A percentile compares a stretch with the other conserved stretches of the same genome.
phyloP scores from a whole-genome alignment of 2,113 vertebrate genomes.

The Brachyistius frenatus region DNA sequence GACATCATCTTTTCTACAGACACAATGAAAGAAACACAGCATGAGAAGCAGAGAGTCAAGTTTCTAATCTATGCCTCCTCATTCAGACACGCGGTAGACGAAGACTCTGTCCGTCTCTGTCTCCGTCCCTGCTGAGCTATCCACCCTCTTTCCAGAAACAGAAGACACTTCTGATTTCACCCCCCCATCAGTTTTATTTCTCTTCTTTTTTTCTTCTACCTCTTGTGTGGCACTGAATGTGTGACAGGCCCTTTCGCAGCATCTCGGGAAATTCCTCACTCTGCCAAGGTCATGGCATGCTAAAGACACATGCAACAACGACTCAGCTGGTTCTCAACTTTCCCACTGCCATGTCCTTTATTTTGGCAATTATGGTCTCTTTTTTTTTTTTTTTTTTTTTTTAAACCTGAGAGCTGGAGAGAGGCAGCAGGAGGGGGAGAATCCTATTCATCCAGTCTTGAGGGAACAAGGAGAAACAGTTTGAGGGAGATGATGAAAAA shows the following conservation, averaged over 20 bases:
- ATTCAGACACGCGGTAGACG: conserved; percentile 31
- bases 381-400: neutral
- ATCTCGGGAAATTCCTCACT: conserved; percentile 70
- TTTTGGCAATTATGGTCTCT: conserved; percentile 32
- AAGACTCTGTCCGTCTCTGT: conserved; percentile 21
- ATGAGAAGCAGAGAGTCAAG: conserved; percentile 17
- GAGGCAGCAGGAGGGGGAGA: conserved; percentile 26
- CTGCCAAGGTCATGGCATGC: conserved; percentile 67
- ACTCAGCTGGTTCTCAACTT: conserved; percentile 59
- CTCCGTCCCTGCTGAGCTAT: conserved; percentile 26
- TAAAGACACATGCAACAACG: conserved; percentile 51
- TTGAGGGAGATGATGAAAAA: conserved; percentile 34
- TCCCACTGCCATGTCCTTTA: conserved; percentile 29
- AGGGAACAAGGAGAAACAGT: conserved; percentile 47
- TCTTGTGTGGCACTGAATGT: conserved; percentile 48
- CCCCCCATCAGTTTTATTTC: neutral
- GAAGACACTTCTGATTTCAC: conserved; percentile 37
- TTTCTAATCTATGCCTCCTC: conserved; percentile 50
- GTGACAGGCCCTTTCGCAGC: conserved; percentile 56
- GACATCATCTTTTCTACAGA: conserved; percentile 60
- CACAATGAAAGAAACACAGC: conserved; percentile 27
- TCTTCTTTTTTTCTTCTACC: conserved; percentile 7
- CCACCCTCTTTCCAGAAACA: conserved; percentile 18
- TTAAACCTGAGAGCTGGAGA: conserved; percentile 22
- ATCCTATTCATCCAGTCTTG: conserved; percentile 50